Conservation (phyloP, 2,888 invertebrate species). For the Yponomeuta malinellus region DNA sequence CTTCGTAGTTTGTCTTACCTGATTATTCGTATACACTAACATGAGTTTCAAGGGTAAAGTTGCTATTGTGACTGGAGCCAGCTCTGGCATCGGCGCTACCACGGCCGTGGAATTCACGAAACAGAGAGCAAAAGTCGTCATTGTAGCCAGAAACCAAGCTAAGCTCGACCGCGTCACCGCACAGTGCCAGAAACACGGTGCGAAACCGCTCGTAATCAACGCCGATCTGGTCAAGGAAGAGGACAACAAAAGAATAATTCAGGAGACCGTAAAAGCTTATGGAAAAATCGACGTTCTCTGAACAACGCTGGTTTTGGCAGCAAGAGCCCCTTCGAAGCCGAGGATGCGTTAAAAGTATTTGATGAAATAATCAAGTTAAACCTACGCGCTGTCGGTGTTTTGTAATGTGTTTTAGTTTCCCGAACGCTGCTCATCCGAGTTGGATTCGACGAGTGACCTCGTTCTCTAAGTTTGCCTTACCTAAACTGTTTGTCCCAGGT, state of each 20-base stretch:
- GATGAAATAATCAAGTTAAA: conserved; percentile 87
- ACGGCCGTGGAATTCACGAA: conserved; percentile 1
- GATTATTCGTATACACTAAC: background rate
- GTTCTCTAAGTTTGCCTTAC: no score
- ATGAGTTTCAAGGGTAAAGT: conserved; percentile 11
- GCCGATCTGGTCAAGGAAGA: conserved; percentile 8
- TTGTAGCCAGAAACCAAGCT: conserved; percentile 4
- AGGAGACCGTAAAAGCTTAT: conserved; percentile 3
- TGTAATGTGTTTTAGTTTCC: no score
- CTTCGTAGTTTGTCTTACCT: background rate
- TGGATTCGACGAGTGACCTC: no score
- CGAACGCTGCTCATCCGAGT: no score
- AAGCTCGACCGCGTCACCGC: conserved; percentile 4
- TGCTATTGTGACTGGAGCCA: conserved; percentile 10
- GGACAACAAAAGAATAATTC: background rate
- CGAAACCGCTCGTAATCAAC: background rate
- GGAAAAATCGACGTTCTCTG: conserved; percentile 77
- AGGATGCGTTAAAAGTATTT: conserved; percentile 76
- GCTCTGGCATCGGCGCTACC: conserved; percentile 10
- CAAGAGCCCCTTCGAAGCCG: conserved; percentile 13
- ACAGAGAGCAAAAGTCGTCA: background rate
- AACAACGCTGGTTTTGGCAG: conserved; percentile 77
- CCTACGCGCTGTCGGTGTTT: conserved; percentile 80
- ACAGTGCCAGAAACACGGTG: background rate
- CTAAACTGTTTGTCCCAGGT: no score